These are phyloP conservation scores for Pitta sordida DNA, from an alignment of 2,113 vertebrate species.

Conservation along the genomic window DNA sequence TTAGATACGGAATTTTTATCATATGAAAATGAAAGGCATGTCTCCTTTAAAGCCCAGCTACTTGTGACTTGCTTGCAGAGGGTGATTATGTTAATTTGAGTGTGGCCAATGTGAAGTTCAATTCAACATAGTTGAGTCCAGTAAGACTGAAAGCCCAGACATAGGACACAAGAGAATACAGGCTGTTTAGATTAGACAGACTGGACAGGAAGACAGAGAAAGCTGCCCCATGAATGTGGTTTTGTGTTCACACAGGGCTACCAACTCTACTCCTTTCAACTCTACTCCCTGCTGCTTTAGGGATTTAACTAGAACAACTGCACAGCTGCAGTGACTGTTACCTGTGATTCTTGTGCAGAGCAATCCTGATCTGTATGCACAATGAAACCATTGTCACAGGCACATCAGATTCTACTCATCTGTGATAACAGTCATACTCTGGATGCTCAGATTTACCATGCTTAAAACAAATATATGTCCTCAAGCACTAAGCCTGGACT, in stretches of 20 bases:
- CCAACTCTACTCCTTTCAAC: background rate
- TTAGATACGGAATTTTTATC: background rate
- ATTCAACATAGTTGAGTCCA: background rate
- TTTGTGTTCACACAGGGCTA: background rate
- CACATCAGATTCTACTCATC: background rate
- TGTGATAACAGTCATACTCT: background rate
- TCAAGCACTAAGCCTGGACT: background rate
- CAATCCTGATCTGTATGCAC: background rate
- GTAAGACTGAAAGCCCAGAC: background rate
- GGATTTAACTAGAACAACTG: background rate
- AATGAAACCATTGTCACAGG: accelerated
- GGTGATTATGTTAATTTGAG: background rate
- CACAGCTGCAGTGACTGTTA: background rate
- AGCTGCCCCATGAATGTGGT: background rate
- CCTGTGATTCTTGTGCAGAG: background rate
- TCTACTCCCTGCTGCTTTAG: background rate
- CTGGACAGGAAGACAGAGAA: background rate
- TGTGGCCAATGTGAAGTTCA: background rate
- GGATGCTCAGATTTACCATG: background rate
- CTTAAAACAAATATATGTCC: background rate
- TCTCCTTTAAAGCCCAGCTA: background rate
- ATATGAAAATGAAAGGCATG: background rate
- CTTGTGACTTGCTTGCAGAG: background rate
- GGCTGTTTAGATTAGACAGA: background rate
- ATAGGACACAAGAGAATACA: background rate